Conservation (phyloP, 2,797 vertebrate genomes). For the Chlorospingus semifuscus region DNA sequence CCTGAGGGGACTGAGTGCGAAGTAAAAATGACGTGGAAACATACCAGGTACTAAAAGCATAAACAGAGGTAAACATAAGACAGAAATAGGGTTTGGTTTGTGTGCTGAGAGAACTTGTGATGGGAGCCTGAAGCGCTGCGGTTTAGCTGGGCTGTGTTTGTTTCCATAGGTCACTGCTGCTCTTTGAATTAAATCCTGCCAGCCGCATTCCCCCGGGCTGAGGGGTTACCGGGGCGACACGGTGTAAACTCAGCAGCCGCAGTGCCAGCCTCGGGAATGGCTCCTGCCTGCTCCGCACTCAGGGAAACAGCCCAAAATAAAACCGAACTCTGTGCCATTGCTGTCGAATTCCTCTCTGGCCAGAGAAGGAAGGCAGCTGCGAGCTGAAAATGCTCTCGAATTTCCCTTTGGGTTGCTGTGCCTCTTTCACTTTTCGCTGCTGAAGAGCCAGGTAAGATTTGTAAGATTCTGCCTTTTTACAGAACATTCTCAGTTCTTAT, state of each 20-base stretch:
- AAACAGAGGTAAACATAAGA: background rate
- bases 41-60: background rate
- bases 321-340: background rate
- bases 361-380: background rate
- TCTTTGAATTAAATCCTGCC: background rate
- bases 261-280: background rate
- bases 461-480: background rate
- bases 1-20: background rate
- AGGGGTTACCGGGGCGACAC: slow-evolving; percentile 60
- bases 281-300: background rate
- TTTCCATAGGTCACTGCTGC: background rate
- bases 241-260: slow-evolving; percentile 57
- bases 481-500: background rate
- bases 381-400: background rate
- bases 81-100: background rate
- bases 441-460: slow-evolving; percentile 56
- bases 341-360: background rate
- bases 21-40: background rate
- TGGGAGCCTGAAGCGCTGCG: background rate
- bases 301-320: background rate
- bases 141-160: background rate
- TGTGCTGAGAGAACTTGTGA: background rate
- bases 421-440: background rate
- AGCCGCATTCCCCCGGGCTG: background rate
- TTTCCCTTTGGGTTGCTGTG: background rate